These are phyloP conservation scores for Heptranchias perlo DNA, from an alignment of 2,113 vertebrate species.

Conservation along the genomic window DNA sequence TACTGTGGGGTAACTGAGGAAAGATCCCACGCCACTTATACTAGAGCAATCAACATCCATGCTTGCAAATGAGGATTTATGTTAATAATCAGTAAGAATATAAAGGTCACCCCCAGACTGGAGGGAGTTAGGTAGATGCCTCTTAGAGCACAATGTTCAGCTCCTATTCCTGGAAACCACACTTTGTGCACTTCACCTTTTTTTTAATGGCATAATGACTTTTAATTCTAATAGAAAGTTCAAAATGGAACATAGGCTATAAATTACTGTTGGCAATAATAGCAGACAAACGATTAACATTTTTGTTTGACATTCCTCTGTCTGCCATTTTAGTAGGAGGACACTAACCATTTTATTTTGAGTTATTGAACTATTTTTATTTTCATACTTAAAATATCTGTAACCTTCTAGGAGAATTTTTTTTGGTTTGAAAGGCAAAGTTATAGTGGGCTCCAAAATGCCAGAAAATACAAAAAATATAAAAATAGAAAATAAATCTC, in stretches of 20 bases:
- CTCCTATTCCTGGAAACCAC: neutral
- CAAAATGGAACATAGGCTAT: neutral
- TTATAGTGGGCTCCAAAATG: neutral
- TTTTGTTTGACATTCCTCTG: constrained; percentile 9
- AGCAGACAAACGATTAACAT: neutral
- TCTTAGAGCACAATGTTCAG: neutral
- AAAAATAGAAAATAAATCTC: neutral
- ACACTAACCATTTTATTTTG: neutral
- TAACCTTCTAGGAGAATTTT: neutral
- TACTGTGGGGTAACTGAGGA: neutral
- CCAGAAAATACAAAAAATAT: neutral
- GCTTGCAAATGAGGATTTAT: neutral
- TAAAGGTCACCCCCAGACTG: neutral
- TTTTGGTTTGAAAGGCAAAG: neutral
- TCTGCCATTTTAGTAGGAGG: neutral
- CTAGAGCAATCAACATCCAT: neutral
- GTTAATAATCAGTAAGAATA: neutral
- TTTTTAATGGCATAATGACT: neutral
- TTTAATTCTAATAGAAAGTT: neutral
- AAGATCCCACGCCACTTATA: neutral
- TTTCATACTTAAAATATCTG: neutral
- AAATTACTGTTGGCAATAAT: constrained; percentile 9
- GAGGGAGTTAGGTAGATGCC: neutral
- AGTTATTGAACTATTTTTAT: neutral
- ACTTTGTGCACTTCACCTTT: neutral